Base-by-base conservation (phyloP, 2,113 vertebrate genomes). In the Calidris pugnax region DNA sequence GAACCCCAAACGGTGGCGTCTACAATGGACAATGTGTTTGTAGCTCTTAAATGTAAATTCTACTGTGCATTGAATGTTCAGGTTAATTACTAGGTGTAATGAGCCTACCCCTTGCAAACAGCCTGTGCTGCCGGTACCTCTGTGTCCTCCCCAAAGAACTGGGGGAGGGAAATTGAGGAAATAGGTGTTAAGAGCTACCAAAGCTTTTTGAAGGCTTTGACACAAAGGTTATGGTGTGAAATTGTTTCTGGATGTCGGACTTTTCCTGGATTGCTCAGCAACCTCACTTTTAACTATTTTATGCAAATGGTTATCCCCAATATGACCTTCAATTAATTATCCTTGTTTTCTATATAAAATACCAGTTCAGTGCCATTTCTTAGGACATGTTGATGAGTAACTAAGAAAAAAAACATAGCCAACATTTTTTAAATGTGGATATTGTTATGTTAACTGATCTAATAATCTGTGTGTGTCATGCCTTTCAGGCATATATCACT, bases 41-140 rank as follows among this genome's bases (percentile, higher is more conserved):
- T 30, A 72, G 41, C 51, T 68, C 17, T 26, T 48, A 48, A 79
- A 57, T 50, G 27, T 11, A 53, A 56, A 28, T 18, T 23, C 5
- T 53, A 1, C 63, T 9, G 33, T 32, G 67, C 5, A 4, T 33
- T 62, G 28, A 4, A 18, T 20, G 67, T 22, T n/a, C 41, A 6
- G 26, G 27, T 5, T 47, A 16, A 39, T 19, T 48, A 16, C 13
- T 28, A 30, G 14, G 1, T 71, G 37, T 33, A 6, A 60, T 9
- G 43, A 73, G 30, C 53, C 20, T 5, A 0, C 15, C 12, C 10
- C 9, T 60, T 33, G 22, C 8, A 35, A 56, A 5, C 0, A 22
- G 30, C 22, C 45, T 2, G 6, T 43, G 75, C 26, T 47, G n/a
- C 66, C 41, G 85, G 41, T 50, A 19, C 6, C 23, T 43, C 78